These are phyloP conservation scores for Lampris megalopsis DNA, from an alignment of 2,113 vertebrate species.

Conservation along the genomic window DNA sequence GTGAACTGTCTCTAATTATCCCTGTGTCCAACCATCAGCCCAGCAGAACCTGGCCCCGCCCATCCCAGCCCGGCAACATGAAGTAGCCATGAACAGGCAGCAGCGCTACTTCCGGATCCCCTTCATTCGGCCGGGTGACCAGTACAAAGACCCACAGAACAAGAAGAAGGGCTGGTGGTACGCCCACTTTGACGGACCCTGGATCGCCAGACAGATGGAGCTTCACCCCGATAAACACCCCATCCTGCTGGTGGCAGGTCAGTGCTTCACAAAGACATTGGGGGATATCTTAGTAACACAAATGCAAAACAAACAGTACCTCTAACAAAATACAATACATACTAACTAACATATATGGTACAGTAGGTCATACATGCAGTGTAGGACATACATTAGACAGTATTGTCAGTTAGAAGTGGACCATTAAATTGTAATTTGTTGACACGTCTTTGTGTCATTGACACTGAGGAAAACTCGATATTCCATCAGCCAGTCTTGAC, in stretches of 20 bases:
- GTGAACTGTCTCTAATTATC: background rate
- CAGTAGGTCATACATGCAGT: too few species aligned
- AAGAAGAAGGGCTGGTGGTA: conserved; percentile 99
- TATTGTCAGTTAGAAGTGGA: too few species aligned
- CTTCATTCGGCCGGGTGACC: conserved; percentile 93
- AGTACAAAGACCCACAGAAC: conserved; percentile 93
- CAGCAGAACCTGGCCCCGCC: conserved; percentile 87
- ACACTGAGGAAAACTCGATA: too few species aligned
- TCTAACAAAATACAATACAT: too few species aligned
- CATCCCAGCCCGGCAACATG: conserved; percentile 86
- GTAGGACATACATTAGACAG: too few species aligned
- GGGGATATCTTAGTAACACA: too few species aligned
- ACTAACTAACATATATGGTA: too few species aligned
- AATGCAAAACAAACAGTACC: too few species aligned
- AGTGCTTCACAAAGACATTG: conserved; percentile 44
- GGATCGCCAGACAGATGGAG: conserved; percentile 99
- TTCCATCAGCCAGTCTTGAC: too few species aligned
- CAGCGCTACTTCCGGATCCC: conserved; percentile 98
- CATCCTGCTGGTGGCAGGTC: conserved; percentile 95
- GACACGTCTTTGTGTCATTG: too few species aligned
- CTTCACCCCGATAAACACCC: conserved; percentile 97
- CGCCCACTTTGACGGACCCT: conserved; percentile 95
- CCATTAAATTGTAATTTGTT: too few species aligned
- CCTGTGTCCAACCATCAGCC: conserved; percentile 75
- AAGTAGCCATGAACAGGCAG: conserved; percentile 88